phyloP scores from a whole-genome alignment of 2,797 vertebrate genomes.

The Tauraco hartlaubi region DNA sequence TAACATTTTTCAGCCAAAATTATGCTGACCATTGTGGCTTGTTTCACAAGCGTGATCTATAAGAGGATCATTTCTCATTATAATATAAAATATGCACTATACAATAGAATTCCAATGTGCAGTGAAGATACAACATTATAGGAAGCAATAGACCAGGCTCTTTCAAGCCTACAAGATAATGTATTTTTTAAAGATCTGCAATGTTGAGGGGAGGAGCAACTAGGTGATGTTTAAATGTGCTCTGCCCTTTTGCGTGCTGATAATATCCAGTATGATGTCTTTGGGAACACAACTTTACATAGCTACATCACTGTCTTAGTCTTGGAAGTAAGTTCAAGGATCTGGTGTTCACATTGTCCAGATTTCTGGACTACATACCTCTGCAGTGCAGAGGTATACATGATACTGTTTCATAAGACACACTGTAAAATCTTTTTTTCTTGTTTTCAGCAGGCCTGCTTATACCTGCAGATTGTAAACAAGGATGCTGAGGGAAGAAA shows the following conservation, averaged over 20 bases:
- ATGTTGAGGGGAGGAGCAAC: neutral
- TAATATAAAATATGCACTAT: neutral
- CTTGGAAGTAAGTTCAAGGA: neutral
- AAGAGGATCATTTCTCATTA: neutral
- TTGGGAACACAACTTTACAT: neutral
- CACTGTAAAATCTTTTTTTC: neutral
- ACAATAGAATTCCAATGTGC: neutral
- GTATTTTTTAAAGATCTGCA: neutral
- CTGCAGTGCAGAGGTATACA: neutral
- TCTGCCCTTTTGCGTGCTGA: neutral
- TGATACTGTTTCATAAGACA: neutral
- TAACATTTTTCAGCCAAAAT: constrained; percentile 4
- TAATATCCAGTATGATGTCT: neutral
- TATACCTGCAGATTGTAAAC: neutral
- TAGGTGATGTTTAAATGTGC: neutral
- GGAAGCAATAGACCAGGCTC: neutral
- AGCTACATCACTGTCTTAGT: neutral
- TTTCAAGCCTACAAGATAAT: neutral
- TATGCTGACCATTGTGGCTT: neutral
- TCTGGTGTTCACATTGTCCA: neutral
- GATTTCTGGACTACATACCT: neutral
- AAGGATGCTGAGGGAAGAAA: neutral
- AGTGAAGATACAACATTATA: neutral
- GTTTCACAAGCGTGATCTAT: neutral
- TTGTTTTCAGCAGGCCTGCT: neutral